A percentile compares a stretch with the other conserved stretches of the same genome.
Evolutionary conservation across 2,888 invertebrate species (phyloP).

Genomic region (Drosophila flavopinicola): DNA sequence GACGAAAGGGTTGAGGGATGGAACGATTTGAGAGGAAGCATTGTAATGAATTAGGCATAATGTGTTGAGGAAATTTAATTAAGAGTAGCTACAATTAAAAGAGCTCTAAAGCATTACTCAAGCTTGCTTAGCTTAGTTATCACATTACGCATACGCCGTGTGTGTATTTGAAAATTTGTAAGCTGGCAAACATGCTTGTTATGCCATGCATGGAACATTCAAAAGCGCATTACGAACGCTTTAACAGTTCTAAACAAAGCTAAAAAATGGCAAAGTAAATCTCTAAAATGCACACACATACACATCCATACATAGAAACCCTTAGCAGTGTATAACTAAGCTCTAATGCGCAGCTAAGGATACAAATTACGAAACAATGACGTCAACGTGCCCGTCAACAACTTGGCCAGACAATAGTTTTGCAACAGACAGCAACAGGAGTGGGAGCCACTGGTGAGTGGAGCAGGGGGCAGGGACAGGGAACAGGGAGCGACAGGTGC

Average conservation of each 20-base stretch:
- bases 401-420: constrained; percentile 79
- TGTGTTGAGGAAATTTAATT: constrained; percentile 51
- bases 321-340: constrained; percentile 64
- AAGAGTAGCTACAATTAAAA: constrained; percentile 21
- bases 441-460: not conserved
- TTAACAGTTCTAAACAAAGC: constrained; percentile 29
- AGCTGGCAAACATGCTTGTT: constrained; percentile 2
- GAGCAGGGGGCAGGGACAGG: constrained; percentile 9
- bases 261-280: constrained; percentile 5
- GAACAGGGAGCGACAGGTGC: constrained; percentile 69
- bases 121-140: constrained; percentile 9
- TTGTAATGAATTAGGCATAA: constrained; percentile 44
- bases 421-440: constrained; percentile 46
- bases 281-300: constrained; percentile 19
- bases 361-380: constrained; percentile 79
- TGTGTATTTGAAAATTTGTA: constrained; percentile 15
- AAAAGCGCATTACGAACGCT: constrained; percentile 49
- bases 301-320: constrained; percentile 7
- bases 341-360: constrained; percentile 77
- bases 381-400: constrained; percentile 82
- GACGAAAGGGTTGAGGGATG: constrained; percentile 39
- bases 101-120: not conserved
- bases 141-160: constrained; percentile 43
- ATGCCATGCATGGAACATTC: constrained; percentile 17
- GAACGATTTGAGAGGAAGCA: not conserved